Evolutionary conservation across 2,113 vertebrate genomes (phyloP).

Genomic region (Tragelaphus imberbis): DNA sequence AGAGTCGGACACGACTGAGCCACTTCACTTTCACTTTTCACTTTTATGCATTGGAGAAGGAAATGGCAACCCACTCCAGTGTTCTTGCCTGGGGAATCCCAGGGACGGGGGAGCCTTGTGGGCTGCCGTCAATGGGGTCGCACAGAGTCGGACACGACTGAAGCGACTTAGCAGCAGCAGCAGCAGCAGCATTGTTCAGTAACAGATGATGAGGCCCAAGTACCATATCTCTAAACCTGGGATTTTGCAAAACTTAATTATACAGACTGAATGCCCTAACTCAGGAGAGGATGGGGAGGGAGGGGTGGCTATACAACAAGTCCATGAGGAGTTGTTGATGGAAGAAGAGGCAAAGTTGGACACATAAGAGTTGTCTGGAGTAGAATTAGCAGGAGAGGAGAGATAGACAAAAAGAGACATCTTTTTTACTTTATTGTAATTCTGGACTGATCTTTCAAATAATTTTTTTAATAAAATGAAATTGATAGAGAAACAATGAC

Average conservation of each 20-base stretch:
- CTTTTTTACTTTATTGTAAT: neutral
- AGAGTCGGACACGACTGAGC: too few species aligned
- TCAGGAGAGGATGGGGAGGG: neutral
- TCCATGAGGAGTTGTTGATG: neutral
- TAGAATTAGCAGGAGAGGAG: neutral
- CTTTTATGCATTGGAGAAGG: too few species aligned
- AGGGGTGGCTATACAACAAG: fast-evolving
- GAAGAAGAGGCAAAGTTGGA: neutral
- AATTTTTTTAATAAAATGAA: neutral
- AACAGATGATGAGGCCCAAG: neutral
- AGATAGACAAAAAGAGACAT: neutral
- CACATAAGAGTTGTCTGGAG: fast-evolving
- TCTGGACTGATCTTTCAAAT: neutral
- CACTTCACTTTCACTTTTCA: too few species aligned
- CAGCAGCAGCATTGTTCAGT: neutral
- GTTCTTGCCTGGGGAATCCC: too few species aligned
- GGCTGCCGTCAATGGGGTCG: too few species aligned
- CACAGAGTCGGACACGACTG: too few species aligned
- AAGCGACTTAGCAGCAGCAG: too few species aligned
- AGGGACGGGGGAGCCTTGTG: too few species aligned
- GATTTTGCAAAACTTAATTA: neutral
- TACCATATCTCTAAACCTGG: neutral
- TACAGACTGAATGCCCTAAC: neutral
- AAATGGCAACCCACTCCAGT: too few species aligned
- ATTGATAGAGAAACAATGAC: neutral